Evolutionary conservation across 2,797 vertebrate genomes (phyloP).

Genomic region (Pseudochromis fuscus): DNA sequence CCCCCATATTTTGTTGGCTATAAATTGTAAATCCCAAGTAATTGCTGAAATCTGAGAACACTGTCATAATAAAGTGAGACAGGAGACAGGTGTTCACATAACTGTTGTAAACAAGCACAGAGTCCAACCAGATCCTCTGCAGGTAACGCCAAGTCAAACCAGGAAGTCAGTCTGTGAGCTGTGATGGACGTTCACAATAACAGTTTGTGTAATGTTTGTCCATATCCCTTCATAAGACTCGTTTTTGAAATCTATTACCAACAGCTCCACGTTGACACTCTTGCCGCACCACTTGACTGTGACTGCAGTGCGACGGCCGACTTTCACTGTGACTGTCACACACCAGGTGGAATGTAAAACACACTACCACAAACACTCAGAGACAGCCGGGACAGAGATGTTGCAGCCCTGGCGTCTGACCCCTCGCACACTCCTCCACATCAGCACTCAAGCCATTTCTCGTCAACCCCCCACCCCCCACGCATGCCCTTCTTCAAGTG

Average conservation of each 20-base stretch:
- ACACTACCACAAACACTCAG: slow-evolving; percentile 26
- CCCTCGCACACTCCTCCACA: slow-evolving; percentile 58
- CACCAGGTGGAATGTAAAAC: slow-evolving; percentile 57
- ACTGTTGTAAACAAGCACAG: background rate
- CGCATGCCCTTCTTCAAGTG: slow-evolving; percentile 57
- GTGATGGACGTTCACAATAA: slow-evolving; percentile 22
- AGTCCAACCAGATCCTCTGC: background rate
- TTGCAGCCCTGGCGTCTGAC: slow-evolving; percentile 65
- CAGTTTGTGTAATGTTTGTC: slow-evolving; percentile 7
- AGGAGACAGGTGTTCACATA: background rate
- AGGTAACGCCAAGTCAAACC: background rate
- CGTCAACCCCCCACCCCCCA: slow-evolving; percentile 45
- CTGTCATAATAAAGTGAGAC: background rate
- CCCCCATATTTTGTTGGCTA: too few relatives aligned
- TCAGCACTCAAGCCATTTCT: slow-evolving; percentile 55
- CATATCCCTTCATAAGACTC: slow-evolving; percentile 28
- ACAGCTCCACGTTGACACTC: background rate
- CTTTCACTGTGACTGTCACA: slow-evolving; percentile 31
- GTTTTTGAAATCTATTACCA: slow-evolving; percentile 14
- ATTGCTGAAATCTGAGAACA: too few relatives aligned
- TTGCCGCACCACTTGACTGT: background rate
- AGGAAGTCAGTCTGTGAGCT: background rate
- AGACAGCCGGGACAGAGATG: slow-evolving; percentile 63
- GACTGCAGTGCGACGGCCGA: slow-evolving; percentile 9
- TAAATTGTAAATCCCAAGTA: too few relatives aligned